Evolutionary conservation across 1,140 invertebrate genomes (phyloP).

Genomic region (Oncopodura yosiiana): DNA sequence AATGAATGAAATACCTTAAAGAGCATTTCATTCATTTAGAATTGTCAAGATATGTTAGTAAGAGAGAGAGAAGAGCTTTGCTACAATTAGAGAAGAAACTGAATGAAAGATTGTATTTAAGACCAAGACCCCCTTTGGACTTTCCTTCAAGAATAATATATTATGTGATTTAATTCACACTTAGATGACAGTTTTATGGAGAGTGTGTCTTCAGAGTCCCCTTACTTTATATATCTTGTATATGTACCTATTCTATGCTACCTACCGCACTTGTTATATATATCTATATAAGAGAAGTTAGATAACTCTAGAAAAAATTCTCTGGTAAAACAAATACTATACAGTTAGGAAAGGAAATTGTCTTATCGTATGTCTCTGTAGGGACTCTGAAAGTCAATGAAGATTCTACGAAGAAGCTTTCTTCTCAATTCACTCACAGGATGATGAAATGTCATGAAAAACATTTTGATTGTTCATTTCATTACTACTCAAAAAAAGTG

Average conservation of each 20-base stretch:
- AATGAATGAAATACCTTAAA: too few species aligned
- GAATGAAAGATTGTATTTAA: conserved; percentile 5
- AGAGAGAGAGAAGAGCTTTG: background rate
- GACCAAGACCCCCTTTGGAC: background rate
- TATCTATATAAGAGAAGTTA: too few species aligned
- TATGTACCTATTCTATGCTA: background rate
- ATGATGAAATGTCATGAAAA: too few species aligned
- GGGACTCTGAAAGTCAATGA: conserved; percentile 16
- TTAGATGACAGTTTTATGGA: conserved; percentile 28
- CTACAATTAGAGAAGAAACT: conserved; percentile 1
- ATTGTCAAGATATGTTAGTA: too few species aligned
- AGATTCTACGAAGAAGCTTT: conserved; percentile 15
- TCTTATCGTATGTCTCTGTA: conserved; percentile 19
- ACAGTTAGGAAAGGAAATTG: too few species aligned
- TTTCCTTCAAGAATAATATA: conserved; percentile 13
- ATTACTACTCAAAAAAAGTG: too few species aligned
- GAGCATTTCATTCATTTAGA: too few species aligned
- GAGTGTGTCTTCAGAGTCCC: background rate
- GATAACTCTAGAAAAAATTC: too few species aligned
- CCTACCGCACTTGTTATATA: too few species aligned
- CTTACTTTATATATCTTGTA: background rate
- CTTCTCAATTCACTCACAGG: too few species aligned
- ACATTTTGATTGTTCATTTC: too few species aligned
- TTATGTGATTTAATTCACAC: conserved; percentile 31
- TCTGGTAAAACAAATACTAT: too few species aligned